A percentile compares a stretch with the other conserved stretches of the same genome.
Evolutionary conservation across 1,140 invertebrate genomes (phyloP).

Genomic region (Physella acuta): DNA sequence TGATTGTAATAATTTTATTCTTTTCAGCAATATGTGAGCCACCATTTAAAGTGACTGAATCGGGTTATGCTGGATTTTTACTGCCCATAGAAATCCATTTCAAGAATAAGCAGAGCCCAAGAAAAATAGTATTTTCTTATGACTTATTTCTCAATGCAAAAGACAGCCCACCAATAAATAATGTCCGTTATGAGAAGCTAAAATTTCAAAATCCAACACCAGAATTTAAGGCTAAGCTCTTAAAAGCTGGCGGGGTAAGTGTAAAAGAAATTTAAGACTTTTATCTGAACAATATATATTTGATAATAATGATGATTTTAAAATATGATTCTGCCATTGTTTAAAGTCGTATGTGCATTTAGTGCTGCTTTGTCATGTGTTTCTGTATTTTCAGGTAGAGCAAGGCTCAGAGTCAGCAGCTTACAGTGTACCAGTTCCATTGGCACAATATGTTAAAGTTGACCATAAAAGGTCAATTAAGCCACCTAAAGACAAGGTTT

Average conservation of each 20-base stretch:
- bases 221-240: slow-evolving; percentile 82
- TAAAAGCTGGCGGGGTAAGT: slow-evolving; percentile 82
- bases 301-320: no score
- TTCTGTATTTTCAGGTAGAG: neutral
- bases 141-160: slow-evolving; percentile 79
- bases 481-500: neutral
- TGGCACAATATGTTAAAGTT: neutral
- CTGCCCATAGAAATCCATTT: slow-evolving; percentile 89
- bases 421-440: neutral
- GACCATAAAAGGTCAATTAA: neutral
- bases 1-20: neutral
- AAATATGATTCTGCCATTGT: no score
- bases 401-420: slow-evolving; percentile 8
- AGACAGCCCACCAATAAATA: slow-evolving; percentile 69
- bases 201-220: slow-evolving; percentile 81
- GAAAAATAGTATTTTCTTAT: slow-evolving; percentile 82
- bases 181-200: slow-evolving; percentile 73
- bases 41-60: slow-evolving; percentile 87
- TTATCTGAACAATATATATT: no score
- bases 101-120: slow-evolving; percentile 87
- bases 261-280: no score
- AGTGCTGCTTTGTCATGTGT: no score
- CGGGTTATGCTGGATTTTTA: slow-evolving; percentile 91
- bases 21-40: slow-evolving; percentile 72
- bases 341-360: no score